Conservation (phyloP, 2,888 invertebrate genomes). For the Mythimna lalbum region DNA sequence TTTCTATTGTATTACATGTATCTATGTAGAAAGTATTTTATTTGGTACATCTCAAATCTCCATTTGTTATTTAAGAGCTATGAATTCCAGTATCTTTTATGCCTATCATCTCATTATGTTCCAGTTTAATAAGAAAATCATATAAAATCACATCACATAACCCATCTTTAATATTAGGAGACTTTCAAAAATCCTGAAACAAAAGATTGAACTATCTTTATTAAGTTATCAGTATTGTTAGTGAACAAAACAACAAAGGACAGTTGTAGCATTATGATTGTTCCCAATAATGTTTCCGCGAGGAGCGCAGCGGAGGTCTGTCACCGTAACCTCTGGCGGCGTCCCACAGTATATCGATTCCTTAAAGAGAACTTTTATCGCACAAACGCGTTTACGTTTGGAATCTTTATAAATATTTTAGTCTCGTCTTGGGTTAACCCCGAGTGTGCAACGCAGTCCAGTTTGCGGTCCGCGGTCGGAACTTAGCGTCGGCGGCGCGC, state of each 20-base stretch:
- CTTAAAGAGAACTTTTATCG: slow-evolving; percentile 48
- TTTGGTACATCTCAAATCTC: too few species aligned
- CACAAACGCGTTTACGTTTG: slow-evolving; percentile 60
- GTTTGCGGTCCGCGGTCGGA: slow-evolving; percentile 69
- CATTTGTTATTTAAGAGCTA: too few species aligned
- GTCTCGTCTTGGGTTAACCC: slow-evolving; percentile 68
- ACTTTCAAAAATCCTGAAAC: neutral
- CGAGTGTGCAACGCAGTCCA: slow-evolving; percentile 68
- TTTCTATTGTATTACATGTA: neutral
- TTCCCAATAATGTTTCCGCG: slow-evolving; percentile 36
- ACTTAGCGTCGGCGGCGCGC: slow-evolving; percentile 61
- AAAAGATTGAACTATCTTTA: slow-evolving; percentile 12
- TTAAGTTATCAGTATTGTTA: slow-evolving; percentile 21
- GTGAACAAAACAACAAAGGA: slow-evolving; percentile 28
- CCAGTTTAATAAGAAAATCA: neutral
- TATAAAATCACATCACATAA: neutral
- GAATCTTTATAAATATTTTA: slow-evolving; percentile 71
- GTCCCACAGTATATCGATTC: slow-evolving; percentile 52
- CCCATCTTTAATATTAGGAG: neutral
- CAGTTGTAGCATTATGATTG: slow-evolving; percentile 33
- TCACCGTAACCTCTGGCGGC: slow-evolving; percentile 37
- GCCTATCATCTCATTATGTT: neutral
- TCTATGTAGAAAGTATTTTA: neutral
- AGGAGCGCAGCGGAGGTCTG: slow-evolving; percentile 41
- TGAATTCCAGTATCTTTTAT: neutral